Percentiles rank a stretch among this genome's conserved stretches.
phyloP scores from a whole-genome alignment of 2,797 vertebrate genomes.

The Oreortyx pictus region DNA sequence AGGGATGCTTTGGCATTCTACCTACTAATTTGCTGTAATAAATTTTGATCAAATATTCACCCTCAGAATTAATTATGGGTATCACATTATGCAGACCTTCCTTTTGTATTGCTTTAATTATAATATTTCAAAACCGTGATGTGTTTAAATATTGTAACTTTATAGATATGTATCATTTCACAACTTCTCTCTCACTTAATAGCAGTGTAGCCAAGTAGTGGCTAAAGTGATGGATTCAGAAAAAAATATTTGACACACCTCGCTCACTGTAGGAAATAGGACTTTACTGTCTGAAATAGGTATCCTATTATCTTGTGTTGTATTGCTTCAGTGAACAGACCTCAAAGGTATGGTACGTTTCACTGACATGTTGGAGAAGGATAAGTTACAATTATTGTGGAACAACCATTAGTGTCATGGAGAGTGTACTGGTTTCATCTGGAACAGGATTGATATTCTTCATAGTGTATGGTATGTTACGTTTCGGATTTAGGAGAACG shows the following conservation, averaged over 20 bases:
- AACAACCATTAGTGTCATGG: not conserved
- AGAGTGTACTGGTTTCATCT: not conserved
- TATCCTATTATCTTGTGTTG: slow-evolving; percentile 22
- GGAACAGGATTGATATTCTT: not conserved
- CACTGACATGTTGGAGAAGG: not conserved
- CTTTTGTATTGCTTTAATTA: slow-evolving; percentile 43
- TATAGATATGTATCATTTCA: not conserved
- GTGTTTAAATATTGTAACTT: slow-evolving; percentile 1
- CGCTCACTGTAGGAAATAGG: slow-evolving; percentile 46
- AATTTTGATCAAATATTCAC: slow-evolving; percentile 40
- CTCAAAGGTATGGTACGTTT: slow-evolving; percentile 3
- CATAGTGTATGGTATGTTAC: not conserved
- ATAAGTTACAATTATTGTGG: slow-evolving; percentile 8
- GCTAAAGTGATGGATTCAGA: slow-evolving; percentile 41
- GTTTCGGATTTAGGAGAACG: too few species aligned
- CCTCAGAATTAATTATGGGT: slow-evolving; percentile 42
- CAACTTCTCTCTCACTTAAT: slow-evolving; percentile 36
- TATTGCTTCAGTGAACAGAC: slow-evolving; percentile 19
- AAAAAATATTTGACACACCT: slow-evolving; percentile 46
- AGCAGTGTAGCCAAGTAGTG: not conserved
- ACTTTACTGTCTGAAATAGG: slow-evolving; percentile 55
- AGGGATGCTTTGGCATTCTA: slow-evolving; percentile 9
- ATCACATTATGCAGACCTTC: not conserved
- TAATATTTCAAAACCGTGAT: slow-evolving; percentile 17
- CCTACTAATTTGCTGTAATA: slow-evolving; percentile 7